Percentiles rank a stretch among this genome's conserved stretches.
Conservation (phyloP, 2,888 invertebrate species). For the Gastrophysa polygoni region DNA sequence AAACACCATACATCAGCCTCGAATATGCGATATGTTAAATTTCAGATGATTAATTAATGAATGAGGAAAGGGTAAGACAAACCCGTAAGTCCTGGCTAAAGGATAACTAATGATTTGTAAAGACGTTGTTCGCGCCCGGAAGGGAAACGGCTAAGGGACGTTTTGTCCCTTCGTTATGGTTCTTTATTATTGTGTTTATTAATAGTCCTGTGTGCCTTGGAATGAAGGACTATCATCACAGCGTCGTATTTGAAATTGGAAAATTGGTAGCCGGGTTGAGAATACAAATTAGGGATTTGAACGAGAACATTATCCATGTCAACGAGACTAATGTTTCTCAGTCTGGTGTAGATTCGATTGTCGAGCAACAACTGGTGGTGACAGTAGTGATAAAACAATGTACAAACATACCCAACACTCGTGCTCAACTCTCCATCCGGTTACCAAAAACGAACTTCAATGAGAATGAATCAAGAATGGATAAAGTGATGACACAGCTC, state of each 20-base stretch:
- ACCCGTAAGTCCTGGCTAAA: constrained; percentile 43
- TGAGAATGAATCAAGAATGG: no score
- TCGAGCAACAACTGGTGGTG: not conserved
- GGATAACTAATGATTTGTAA: constrained; percentile 59
- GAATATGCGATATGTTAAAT: constrained; percentile 51
- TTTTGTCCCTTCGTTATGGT: constrained; percentile 38
- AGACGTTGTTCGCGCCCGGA: constrained; percentile 53
- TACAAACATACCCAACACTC: no score
- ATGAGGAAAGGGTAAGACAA: constrained; percentile 40
- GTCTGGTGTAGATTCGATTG: not conserved
- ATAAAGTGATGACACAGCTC: no score
- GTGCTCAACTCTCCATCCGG: no score
- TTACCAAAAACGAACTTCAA: no score
- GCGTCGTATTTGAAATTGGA: constrained; percentile 28
- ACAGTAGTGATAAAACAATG: no score
- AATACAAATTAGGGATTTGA: constrained; percentile 29
- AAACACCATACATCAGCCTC: constrained; percentile 39
- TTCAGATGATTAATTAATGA: constrained; percentile 54
- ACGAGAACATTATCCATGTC: constrained; percentile 4
- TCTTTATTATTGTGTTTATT: constrained; percentile 48
- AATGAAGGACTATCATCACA: constrained; percentile 35
- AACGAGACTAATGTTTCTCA: not conserved
- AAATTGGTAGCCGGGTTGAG: constrained; percentile 22
- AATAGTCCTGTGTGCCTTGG: constrained; percentile 44
- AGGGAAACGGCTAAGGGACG: constrained; percentile 43